Evolutionary conservation across 2,797 vertebrate genomes (phyloP).

Genomic region (Helarctos malayanus): DNA sequence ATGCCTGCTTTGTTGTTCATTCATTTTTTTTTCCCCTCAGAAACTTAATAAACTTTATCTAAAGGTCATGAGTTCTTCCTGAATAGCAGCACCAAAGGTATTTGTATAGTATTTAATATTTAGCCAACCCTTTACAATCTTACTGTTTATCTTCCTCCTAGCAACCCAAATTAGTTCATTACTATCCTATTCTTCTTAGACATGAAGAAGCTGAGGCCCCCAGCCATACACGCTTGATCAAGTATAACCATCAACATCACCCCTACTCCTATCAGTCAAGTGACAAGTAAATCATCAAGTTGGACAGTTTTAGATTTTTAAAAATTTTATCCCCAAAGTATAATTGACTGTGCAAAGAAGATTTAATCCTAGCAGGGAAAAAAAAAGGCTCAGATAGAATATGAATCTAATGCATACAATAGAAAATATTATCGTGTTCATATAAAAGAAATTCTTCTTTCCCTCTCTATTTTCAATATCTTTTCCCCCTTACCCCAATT

Average conservation of each 20-base stretch:
- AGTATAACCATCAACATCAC: background rate
- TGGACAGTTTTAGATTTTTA: background rate
- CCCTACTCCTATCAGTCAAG: background rate
- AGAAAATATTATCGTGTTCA: background rate
- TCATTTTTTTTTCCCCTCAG: constrained; percentile 25
- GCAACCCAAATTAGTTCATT: constrained; percentile 30
- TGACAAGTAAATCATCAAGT: background rate
- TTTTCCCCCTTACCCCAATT: background rate
- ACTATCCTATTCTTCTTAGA: background rate
- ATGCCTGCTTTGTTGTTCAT: constrained; percentile 64
- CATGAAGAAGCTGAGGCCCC: constrained; percentile 10
- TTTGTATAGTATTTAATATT: constrained; percentile 85
- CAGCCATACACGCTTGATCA: background rate
- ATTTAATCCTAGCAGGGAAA: background rate
- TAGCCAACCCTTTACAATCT: constrained; percentile 77
- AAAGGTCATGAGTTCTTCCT: constrained; percentile 77
- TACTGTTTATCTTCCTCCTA: constrained; percentile 67
- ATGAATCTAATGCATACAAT: background rate
- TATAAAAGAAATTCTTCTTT: constrained; percentile 1
- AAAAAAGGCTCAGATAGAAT: background rate
- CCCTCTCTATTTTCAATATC: background rate
- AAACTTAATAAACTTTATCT: constrained; percentile 82
- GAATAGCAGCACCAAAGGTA: constrained; percentile 73
- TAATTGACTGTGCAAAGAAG: background rate
- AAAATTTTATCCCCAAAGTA: background rate